phyloP scores from a whole-genome alignment of 2,888 invertebrate species.

The Ptilodon capucinus region DNA sequence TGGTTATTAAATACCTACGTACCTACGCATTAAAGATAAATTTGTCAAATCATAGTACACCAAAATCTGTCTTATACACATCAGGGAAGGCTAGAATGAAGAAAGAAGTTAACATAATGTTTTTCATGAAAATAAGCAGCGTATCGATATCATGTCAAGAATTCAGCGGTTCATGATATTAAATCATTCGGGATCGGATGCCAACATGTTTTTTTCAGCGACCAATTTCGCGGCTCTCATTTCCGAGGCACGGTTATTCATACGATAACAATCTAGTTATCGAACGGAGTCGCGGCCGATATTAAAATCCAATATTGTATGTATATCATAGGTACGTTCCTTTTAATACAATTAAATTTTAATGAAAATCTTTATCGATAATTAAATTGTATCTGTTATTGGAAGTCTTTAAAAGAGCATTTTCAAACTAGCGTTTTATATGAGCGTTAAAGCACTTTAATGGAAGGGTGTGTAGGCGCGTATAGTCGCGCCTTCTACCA shows the following conservation, averaged over 20 bases:
- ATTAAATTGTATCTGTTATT: neutral
- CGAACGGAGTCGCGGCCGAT: conserved; percentile 46
- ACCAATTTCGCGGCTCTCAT: conserved; percentile 46
- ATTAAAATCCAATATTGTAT: conserved; percentile 62
- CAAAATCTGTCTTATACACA: neutral
- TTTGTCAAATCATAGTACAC: too few species aligned
- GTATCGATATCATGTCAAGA: conserved; percentile 24
- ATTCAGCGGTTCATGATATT: conserved; percentile 47
- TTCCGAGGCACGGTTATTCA: conserved; percentile 49
- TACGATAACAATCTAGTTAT: conserved; percentile 64
- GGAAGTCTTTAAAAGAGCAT: too few species aligned
- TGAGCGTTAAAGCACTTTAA: too few species aligned
- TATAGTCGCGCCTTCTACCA: too few species aligned
- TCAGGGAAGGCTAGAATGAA: neutral
- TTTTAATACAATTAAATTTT: conserved; percentile 21
- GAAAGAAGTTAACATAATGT: neutral
- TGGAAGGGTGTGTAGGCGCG: too few species aligned
- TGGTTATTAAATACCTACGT: too few species aligned
- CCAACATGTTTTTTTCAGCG: conserved; percentile 53
- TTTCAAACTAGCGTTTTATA: too few species aligned
- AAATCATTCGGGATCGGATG: conserved; percentile 39
- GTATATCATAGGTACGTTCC: conserved; percentile 26
- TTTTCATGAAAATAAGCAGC: neutral
- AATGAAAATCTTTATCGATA: neutral
- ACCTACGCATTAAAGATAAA: too few species aligned